Base-by-base conservation (phyloP, 1,140 invertebrate genomes). In the Hycleus phaleratus region DNA sequence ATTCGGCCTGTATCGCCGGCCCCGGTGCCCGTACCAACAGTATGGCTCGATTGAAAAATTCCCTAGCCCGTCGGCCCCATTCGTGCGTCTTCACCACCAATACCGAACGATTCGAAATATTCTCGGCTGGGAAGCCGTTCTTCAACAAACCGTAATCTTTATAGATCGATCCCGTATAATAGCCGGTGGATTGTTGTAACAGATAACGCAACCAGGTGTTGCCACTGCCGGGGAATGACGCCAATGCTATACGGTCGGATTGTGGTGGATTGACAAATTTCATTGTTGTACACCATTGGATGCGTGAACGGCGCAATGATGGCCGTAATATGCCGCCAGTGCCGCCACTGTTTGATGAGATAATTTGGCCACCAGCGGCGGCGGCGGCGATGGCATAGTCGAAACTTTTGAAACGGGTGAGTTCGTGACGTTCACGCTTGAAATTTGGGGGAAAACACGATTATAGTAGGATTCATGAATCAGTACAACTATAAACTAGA, bases 11-110 rank as follows among this genome's bases (percentile, higher is more conserved):
- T 56, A 90, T 87, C 2, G 86, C 82, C 66, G 84, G 78, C 56
- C 80, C 81, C 11, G 88, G 87, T 58, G 86, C 81, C 38, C 88
- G 74, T 9, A 90, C 81, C 32, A 90, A 69, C 11, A 90, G 71
- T 43, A 90, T 77, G 2, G 85, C 86, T 58, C 81, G 81, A 39
- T 78, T 73, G 70, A 86, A 90, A 11, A 77, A 78, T 18, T 74
- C 69, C 49, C 81, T 71, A 0, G 84, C 81, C 24, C 72, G 65
- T 8, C 77, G 70, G 10, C 86, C 86, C 72, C 79, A 85, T 68
- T 88, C 85, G 73, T 91, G 89, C 1, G 88, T 91, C 74, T 91
- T 91, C 9, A 91, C 85, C 25, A 88, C 79, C 26, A 90, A 71
- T 9, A 84, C 88, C n/a, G 86, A 85, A 11, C 82, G 82, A 74